Base-by-base conservation (phyloP, 2,113 vertebrate species). In the Phylloscopus trochilus region DNA sequence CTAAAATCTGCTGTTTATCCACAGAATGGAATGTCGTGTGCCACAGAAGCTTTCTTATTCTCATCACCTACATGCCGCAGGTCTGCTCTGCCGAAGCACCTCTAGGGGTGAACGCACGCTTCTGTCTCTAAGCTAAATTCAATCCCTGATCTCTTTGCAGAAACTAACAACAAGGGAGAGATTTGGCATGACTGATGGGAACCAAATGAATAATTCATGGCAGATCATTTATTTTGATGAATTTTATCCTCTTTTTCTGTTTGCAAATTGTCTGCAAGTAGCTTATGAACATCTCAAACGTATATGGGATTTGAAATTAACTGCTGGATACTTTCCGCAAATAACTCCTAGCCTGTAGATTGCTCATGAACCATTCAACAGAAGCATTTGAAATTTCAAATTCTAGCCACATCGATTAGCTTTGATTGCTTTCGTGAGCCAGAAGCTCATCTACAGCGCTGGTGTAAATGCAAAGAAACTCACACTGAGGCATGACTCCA, bases 171-270 rank as follows among this genome's bases (percentile, higher is more conserved):
- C 92, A 86, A 96, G 92, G 79, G 85, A 95, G 95, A 88, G 66
- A 78, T 92, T 90, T 81, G 90, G 92, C 41, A 56, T 95, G 94
- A 96, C 62, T 97, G 95, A 96, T 93, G 92, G 79, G 21, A 96
- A 56, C 85, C 79, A 92, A 77, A 96, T 97, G 90, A 97, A 97
- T 97, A 96, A 96, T 97, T 96, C 94, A 97, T 96, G 76, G 56
- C 4, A 58, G 92, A 95, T 94, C 80, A 92, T 90, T 94, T 97
- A 95, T 96, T 96, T 95, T 95, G 87, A 96, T 93, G 88, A 96
- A 93, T 96, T 97, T 96, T 96, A 92, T 93, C 76, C 88, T 92
- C 90, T 95, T 95, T 94, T 93, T 92, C 95, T 95, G 94, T 96
- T 96, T 95, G 93, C 90, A 96, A 95, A 96, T 97, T 89, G 90